These are phyloP conservation scores for Calcarius lapponicus DNA, from an alignment of 2,797 vertebrate species.

Conservation along the genomic window DNA sequence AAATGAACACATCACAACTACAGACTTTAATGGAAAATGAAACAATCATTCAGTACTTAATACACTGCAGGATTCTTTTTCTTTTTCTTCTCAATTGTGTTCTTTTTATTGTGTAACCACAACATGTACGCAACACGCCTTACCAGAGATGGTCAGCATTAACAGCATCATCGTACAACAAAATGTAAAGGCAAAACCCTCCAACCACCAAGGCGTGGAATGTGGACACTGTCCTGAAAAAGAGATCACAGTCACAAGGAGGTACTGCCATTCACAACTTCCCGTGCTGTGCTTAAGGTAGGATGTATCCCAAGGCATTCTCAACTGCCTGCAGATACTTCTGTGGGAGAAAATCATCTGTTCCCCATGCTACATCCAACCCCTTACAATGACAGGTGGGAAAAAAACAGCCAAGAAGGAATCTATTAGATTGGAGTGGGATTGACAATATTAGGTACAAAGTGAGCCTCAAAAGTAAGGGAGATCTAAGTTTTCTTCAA, in stretches of 20 bases:
- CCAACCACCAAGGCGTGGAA: slow-evolving; percentile 94
- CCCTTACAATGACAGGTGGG: neutral
- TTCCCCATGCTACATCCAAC: neutral
- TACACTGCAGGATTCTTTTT: neutral
- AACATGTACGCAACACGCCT: slow-evolving; percentile 48
- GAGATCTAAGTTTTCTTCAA: neutral
- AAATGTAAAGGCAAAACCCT: slow-evolving; percentile 89
- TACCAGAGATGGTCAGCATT: slow-evolving; percentile 94
- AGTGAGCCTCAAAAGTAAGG: neutral
- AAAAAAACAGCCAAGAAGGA: neutral
- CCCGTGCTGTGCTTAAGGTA: neutral
- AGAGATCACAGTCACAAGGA: slow-evolving; percentile 43
- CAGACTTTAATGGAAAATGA: neutral
- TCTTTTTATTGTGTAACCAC: neutral
- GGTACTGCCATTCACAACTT: neutral
- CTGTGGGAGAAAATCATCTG: neutral
- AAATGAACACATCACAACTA: neutral
- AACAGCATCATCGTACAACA: slow-evolving; percentile 88
- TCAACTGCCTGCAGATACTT: neutral
- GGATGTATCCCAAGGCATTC: neutral
- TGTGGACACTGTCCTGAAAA: slow-evolving; percentile 91
- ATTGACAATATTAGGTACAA: accelerated
- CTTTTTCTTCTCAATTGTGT: neutral
- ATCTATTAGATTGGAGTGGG: accelerated
- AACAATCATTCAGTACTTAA: neutral